Conservation (phyloP, 2,797 vertebrate genomes). For the Heteromormyrus szaboi region DNA sequence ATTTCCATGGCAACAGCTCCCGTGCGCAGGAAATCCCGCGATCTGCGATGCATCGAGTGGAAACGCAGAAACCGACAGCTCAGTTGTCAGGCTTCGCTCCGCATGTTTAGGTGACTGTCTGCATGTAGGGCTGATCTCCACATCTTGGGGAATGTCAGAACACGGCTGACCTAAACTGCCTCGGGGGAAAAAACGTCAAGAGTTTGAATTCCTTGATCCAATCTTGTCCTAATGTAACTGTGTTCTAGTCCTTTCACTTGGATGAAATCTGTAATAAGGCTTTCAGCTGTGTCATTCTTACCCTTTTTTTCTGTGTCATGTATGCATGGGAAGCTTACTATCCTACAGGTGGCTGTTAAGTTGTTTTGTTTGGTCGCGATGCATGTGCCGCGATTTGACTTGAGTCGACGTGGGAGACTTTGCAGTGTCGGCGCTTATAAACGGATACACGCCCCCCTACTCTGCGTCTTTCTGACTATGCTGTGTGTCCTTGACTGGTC, state of each 20-base stretch:
- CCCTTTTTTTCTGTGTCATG: background rate
- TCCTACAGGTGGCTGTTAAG: background rate
- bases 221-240: background rate
- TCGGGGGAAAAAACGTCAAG: background rate
- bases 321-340: background rate
- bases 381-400: background rate
- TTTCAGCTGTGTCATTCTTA: background rate
- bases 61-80: background rate
- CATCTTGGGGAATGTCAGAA: background rate
- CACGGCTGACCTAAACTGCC: background rate
- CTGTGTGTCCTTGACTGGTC: background rate
- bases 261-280: background rate
- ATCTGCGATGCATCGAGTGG: background rate
- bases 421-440: background rate
- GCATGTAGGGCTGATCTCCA: background rate
- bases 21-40: background rate
- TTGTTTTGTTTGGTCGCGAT: background rate
- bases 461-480: background rate
- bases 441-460: background rate
- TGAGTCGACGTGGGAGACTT: background rate
- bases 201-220: background rate
- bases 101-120: background rate
- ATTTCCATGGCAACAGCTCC: conserved; percentile 19
- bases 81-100: background rate
- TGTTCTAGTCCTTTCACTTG: background rate